These are phyloP conservation scores for Morinoia aosen DNA, from an alignment of 2,888 invertebrate species.

Conservation along the genomic window DNA sequence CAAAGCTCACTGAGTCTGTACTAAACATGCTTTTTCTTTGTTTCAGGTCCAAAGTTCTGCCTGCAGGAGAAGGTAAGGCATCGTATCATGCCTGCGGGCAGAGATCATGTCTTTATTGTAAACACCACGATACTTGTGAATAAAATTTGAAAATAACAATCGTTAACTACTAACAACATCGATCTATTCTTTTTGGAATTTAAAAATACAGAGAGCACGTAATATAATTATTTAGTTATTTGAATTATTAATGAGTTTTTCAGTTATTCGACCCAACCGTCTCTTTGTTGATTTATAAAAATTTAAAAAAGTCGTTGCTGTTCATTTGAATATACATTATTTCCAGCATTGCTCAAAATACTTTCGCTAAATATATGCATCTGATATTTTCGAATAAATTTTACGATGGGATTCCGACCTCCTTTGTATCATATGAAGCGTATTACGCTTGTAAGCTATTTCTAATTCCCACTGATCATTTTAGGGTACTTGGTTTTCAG, in stretches of 20 bases:
- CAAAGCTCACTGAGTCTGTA: neutral
- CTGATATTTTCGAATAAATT: neutral
- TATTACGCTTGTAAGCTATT: neutral
- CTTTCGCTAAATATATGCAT: neutral
- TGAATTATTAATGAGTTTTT: too few species aligned
- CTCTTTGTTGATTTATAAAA: too few species aligned
- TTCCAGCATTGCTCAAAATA: neutral
- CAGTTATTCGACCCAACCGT: too few species aligned
- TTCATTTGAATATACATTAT: neutral
- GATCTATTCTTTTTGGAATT: too few species aligned
- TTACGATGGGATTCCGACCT: neutral
- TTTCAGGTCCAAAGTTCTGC: constrained; percentile 6
- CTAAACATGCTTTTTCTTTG: neutral
- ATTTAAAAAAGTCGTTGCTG: too few species aligned
- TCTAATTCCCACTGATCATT: neutral
- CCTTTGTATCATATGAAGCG: neutral
- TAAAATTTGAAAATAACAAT: neutral
- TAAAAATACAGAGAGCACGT: too few species aligned
- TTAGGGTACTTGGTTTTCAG: neutral
- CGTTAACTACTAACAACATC: neutral
- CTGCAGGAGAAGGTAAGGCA: neutral
- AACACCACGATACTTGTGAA: neutral
- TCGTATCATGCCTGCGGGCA: neutral
- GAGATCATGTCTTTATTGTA: neutral
- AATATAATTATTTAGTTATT: too few species aligned